A percentile compares a stretch with the other conserved stretches of the same genome.
Evolutionary conservation across 1,140 invertebrate genomes (phyloP).

Genomic region (Archivesica marissinica): DNA sequence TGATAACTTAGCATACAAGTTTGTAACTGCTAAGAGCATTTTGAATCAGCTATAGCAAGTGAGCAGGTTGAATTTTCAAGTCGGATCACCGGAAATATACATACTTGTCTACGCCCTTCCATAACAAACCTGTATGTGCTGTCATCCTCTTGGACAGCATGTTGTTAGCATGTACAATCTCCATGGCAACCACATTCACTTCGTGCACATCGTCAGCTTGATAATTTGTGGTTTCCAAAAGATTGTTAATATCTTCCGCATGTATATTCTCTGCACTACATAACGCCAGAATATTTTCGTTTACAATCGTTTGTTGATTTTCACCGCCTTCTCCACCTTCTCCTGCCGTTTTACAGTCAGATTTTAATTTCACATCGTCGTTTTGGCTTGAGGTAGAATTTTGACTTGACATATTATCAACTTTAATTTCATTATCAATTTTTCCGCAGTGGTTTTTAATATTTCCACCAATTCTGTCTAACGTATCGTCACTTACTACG

Average conservation of each 20-base stretch:
- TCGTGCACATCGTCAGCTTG: conserved; percentile 36
- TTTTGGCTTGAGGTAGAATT: neutral
- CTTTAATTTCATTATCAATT: neutral
- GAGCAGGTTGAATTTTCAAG: no score
- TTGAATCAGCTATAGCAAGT: no score
- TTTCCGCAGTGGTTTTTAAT: neutral
- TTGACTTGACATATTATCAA: neutral
- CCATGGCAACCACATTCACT: neutral
- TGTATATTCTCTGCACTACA: no score
- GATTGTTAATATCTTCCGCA: no score
- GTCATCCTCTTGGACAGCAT: neutral
- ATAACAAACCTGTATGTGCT: neutral
- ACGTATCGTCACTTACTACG: neutral
- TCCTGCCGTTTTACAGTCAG: no score
- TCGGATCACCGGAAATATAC: no score
- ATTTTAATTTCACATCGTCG: no score
- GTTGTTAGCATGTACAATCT: neutral
- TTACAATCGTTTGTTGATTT: no score
- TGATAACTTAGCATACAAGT: no score
- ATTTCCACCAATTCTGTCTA: neutral
- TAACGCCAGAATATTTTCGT: no score
- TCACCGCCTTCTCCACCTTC: no score
- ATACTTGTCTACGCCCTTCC: neutral
- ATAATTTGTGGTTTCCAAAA: neutral
- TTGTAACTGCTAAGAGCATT: no score